A percentile compares a stretch with the other conserved stretches of the same genome.
Evolutionary conservation across 2,888 invertebrate genomes (phyloP).

Genomic region (Elysia crispata): DNA sequence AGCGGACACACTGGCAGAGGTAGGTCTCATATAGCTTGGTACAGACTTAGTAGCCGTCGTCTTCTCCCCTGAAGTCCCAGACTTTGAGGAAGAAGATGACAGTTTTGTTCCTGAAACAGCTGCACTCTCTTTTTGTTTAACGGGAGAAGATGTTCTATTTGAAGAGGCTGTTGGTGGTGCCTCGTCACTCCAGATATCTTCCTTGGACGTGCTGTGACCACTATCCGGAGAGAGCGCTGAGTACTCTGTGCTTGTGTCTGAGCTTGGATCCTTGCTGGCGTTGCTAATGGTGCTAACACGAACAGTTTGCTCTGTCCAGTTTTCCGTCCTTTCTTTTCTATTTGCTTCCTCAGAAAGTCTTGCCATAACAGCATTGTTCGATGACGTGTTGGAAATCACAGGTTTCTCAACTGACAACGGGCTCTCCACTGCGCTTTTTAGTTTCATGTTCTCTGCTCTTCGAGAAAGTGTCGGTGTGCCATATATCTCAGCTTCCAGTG

Average conservation of each 20-base stretch:
- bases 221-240: conserved; percentile 64
- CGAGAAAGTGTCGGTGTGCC: conserved; percentile 57
- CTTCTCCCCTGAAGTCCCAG: conserved; percentile 36
- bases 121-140: conserved; percentile 39
- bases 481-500: conserved; percentile 69
- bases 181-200: conserved; percentile 62
- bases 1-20: conserved; percentile 59
- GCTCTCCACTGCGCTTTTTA: conserved; percentile 19
- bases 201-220: conserved; percentile 65
- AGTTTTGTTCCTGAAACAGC: conserved; percentile 37
- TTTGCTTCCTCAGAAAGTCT: conserved; percentile 61
- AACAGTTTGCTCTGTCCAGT: conserved; percentile 67
- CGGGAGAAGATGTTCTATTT: conserved; percentile 44
- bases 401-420: conserved; percentile 32
- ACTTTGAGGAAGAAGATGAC: conserved; percentile 46
- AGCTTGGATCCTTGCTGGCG: conserved; percentile 54
- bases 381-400: conserved; percentile 18
- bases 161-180: conserved; percentile 37
- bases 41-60: conserved; percentile 57
- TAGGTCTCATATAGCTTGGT: conserved; percentile 69
- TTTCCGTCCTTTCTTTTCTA: conserved; percentile 67
- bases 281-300: conserved; percentile 54
- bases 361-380: conserved; percentile 30
- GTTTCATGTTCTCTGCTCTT: conserved; percentile 49
- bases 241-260: conserved; percentile 51